Evolutionary conservation across 2,797 vertebrate species (phyloP), one percentile per base, ranked within the genome.

Genomic region (Poecilia velifera): DNA sequence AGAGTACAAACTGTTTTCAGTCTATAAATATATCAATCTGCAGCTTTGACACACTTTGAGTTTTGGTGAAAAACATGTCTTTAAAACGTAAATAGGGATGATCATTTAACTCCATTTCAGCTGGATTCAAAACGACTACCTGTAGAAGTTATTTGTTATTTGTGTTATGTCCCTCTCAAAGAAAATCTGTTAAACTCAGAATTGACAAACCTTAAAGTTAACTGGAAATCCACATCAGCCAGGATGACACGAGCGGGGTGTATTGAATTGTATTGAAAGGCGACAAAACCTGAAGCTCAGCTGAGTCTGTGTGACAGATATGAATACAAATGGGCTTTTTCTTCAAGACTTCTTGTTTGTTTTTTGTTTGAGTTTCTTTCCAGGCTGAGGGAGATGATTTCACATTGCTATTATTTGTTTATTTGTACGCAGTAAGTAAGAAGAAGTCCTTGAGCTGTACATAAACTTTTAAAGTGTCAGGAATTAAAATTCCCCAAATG

Each of bases 401-500:
- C 34, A 4, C 31, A 66, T 66, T 41, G 12, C 3, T 43, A n/a
- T 2, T 43, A 2, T n/a, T 8, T 68, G 64, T 68, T 39, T 41
- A 41, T 68, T 68, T 68, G 22, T 25, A 66, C 8, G 9, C 36
- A 22, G 59, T 64, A 34, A 64, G 31, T 66, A 9, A 68, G 64
- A 10, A 22, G 36, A 68, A 68, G 18, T 25, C 36, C 36, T n/a
- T 70, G 22, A 28, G 41, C 68, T 71, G 73, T 36, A 6, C 57
- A 55, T 70, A 0, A 1, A 71, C 53, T 71, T 76, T 18, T 55
- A 47, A 57, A 46, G 49, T 59, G 75, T 82, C 59, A 34, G 36
- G 36, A 59, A 77, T 51, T 47, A 43, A 73, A 78, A 81, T 77
- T 25, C 75, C 41, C 76, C 51, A 62, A n/a, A 46, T 66, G 74